phyloP scores from a whole-genome alignment of 2,888 invertebrate species.

The Xylota sylvarum region DNA sequence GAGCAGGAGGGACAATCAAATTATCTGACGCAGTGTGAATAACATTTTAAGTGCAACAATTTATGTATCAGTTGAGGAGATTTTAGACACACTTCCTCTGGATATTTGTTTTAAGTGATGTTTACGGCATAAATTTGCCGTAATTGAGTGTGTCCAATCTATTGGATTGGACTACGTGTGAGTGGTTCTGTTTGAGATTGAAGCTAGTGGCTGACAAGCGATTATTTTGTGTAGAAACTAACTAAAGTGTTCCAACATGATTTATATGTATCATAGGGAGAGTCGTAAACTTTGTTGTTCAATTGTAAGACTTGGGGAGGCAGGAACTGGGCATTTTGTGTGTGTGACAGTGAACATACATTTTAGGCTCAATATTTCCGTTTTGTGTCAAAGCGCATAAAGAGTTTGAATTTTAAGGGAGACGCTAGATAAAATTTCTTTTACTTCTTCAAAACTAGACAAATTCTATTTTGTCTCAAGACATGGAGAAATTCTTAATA shows the following conservation, averaged over 20 bases:
- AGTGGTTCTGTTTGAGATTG: not conserved
- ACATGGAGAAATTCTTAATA: too few relatives aligned
- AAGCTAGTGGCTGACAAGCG: not conserved
- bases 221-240: slow-evolving; percentile 25
- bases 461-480: too few relatives aligned
- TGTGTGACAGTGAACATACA: too few relatives aligned
- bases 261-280: not conserved
- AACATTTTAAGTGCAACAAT: slow-evolving; percentile 43
- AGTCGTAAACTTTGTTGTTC: not conserved
- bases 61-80: slow-evolving; percentile 42
- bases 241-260: slow-evolving; percentile 21
- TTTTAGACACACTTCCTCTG: slow-evolving; percentile 19
- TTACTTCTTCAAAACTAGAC: too few relatives aligned
- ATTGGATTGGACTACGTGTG: not conserved
- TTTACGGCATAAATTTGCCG: slow-evolving; percentile 26
- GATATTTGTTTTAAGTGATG: slow-evolving; percentile 38
- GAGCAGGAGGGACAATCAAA: slow-evolving; percentile 15
- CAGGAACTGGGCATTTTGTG: too few relatives aligned
- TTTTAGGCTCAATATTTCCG: too few relatives aligned
- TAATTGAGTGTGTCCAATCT: slow-evolving; percentile 11
- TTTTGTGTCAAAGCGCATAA: too few relatives aligned
- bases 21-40: slow-evolving; percentile 5
- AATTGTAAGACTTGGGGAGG: too few relatives aligned
- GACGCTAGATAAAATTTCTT: too few relatives aligned
- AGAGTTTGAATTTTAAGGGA: too few relatives aligned